A percentile compares a stretch with the other conserved stretches of the same genome.
These are phyloP conservation scores for Hylaeus volcanicus DNA, from an alignment of 1,140 invertebrate genomes.

Conservation along the genomic window DNA sequence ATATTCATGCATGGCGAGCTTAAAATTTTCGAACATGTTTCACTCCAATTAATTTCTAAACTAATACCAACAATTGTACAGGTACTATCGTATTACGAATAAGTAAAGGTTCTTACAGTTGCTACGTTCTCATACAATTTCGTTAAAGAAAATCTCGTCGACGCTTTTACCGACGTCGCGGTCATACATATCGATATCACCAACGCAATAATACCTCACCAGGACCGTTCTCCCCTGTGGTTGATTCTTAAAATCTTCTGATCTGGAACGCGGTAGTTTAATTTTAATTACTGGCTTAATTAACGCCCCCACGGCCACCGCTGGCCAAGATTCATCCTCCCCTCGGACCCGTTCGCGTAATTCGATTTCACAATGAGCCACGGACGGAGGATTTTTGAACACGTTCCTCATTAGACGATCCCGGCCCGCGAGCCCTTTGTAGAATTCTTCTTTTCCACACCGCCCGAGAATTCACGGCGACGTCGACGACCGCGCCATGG, in stretches of 20 bases:
- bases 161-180: too few relatives aligned
- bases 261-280: not conserved
- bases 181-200: not conserved
- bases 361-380: conserved; percentile 51
- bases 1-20: too few relatives aligned
- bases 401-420: conserved; percentile 50
- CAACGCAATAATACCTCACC: not conserved
- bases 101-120: too few relatives aligned
- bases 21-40: too few relatives aligned
- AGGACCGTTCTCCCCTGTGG: not conserved
- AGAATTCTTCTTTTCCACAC: conserved; percentile 46
- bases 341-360: conserved; percentile 19
- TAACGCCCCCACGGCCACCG: not conserved
- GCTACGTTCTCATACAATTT: too few relatives aligned
- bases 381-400: conserved; percentile 41
- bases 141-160: too few relatives aligned
- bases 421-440: conserved; percentile 17
- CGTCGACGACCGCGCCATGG: conserved; percentile 8
- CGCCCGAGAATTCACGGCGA: conserved; percentile 16
- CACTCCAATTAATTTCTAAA: too few relatives aligned
- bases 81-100: too few relatives aligned
- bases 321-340: conserved; percentile 1
- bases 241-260: not conserved
- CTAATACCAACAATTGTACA: too few relatives aligned
- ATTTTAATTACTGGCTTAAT: conserved; percentile 29